Base-by-base conservation (phyloP, 53 echinoderm and acorn worm genomes). In the Mesocentrotus franciscanus region DNA sequence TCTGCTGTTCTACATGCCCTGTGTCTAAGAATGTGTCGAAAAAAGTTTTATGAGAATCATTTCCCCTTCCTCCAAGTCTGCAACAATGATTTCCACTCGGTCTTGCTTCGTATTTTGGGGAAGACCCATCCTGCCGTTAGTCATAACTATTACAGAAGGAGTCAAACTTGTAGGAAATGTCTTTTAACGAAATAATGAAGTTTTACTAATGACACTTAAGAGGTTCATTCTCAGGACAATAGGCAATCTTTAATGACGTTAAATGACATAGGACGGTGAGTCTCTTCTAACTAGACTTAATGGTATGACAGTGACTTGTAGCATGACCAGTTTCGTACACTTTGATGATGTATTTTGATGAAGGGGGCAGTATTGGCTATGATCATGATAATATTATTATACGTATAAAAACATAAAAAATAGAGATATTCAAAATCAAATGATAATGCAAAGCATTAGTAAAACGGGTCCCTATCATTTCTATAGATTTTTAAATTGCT, bases 131-230 rank as follows among this genome's bases (percentile, higher is more conserved):
- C 27, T 11, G 11, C 27, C 58, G 58, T 58, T 58, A 87, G 13
- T 85, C 85, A 85, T 85, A 3, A 30, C 2, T 56, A 13, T 56
- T 5, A n/a, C 87, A 10, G 58, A 87, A 87, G 57, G 58, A 57
- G 12, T 56, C 58, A 57, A 27, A 58, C 57, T 87, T 29, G 57
- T 57, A 87, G 87, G 87, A 87, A 87, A 87, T 87, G 29, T 87
- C 26, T 56, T 59, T 12, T 58, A 87, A 87, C 58, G 87, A 87
- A 87, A 29, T 87, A 87, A 81, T 81, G 81, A 81, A 81, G 81
- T 42, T 81, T 64, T 36, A 81, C 18, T 42, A 81, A 87, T 87
- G n/a, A 58, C 58, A 56, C n/a, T 11, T 26, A 27, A 26, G 56
- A 39, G 58, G 57, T 58, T 87, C 20, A 87, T 87, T 56, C 12